Conservation (phyloP, 2,797 vertebrate species). For the Tapera naevia region DNA sequence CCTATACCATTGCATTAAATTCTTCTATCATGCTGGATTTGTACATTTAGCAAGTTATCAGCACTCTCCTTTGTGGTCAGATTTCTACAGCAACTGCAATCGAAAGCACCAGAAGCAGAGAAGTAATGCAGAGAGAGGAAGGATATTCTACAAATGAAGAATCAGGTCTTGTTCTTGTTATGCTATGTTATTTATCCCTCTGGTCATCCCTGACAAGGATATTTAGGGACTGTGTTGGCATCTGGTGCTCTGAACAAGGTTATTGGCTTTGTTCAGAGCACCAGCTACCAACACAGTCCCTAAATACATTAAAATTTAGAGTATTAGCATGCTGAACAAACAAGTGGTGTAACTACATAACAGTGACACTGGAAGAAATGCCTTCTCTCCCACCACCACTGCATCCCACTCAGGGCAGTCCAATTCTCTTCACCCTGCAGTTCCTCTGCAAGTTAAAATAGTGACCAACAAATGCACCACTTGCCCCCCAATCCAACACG, state of each 20-base stretch:
- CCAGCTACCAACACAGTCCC: background rate
- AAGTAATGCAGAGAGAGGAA: conserved; percentile 19
- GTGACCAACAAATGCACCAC: background rate
- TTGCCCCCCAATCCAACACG: background rate
- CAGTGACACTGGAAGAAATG: background rate
- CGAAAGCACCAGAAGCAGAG: conserved; percentile 10
- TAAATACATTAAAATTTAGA: background rate
- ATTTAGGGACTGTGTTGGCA: no score
- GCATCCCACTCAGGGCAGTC: background rate
- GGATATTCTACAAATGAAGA: background rate
- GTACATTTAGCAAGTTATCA: conserved; percentile 68
- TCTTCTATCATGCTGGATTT: conserved; percentile 59
- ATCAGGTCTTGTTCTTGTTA: background rate
- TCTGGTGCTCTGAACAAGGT: no score
- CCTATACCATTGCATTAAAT: conserved; percentile 75
- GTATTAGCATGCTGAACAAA: background rate
- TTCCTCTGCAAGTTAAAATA: background rate
- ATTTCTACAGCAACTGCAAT: conserved; percentile 32
- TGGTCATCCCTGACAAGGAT: background rate
- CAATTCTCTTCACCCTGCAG: background rate
- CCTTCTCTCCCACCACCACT: background rate
- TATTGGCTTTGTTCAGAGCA: background rate
- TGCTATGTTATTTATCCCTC: background rate
- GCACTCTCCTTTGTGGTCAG: conserved; percentile 5
- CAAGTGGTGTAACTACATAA: background rate